phyloP scores from a whole-genome alignment of 2,113 vertebrate species.

The Ramphastos sulfuratus region DNA sequence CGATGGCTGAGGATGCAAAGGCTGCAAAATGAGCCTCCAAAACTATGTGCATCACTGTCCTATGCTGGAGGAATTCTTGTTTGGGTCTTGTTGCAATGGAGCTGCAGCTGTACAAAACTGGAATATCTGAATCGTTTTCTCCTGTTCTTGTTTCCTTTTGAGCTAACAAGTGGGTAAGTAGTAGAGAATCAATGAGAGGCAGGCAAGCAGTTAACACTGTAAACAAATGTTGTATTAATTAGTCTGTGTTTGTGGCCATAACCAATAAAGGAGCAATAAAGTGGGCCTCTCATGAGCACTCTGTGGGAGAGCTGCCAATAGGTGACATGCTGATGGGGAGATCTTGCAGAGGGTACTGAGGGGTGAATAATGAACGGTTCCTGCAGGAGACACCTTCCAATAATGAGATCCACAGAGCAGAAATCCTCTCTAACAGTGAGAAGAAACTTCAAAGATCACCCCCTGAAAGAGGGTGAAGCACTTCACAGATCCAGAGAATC shows the following conservation, averaged over 20 bases:
- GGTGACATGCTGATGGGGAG: background rate
- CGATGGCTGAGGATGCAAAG: background rate
- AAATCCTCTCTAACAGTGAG: constrained; percentile 33
- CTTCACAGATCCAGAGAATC: background rate
- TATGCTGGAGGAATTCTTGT: background rate
- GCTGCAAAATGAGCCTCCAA: background rate
- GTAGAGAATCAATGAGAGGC: background rate
- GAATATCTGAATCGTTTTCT: background rate
- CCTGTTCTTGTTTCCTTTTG: background rate
- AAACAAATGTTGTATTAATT: background rate
- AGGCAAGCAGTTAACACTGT: background rate
- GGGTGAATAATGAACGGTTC: constrained; percentile 19
- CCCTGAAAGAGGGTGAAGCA: background rate
- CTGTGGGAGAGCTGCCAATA: constrained; percentile 10
- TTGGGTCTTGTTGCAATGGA: background rate
- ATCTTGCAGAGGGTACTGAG: background rate
- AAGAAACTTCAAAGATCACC: constrained; percentile 28
- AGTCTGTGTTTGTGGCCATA: background rate
- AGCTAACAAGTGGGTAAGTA: background rate
- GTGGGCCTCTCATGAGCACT: background rate
- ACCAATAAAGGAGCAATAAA: background rate
- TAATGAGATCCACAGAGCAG: constrained; percentile 11
- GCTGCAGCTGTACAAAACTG: background rate
- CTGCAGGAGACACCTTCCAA: constrained; percentile 34
- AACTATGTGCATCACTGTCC: background rate